Evolutionary conservation across 2,113 vertebrate genomes (phyloP), one percentile per base, ranked within the genome.

Genomic region (Toxotes chatareus): DNA sequence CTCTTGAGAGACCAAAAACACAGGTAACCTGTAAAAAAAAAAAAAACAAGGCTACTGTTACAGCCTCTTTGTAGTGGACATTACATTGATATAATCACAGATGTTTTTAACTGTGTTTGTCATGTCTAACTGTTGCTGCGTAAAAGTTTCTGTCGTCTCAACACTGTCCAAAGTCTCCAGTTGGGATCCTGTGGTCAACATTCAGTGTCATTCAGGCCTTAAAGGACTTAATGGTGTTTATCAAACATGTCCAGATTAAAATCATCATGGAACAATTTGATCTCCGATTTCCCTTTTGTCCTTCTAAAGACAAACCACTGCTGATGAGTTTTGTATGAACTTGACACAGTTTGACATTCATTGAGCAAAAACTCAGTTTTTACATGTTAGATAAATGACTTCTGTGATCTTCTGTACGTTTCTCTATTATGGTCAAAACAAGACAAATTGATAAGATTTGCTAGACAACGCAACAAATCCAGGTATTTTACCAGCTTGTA

Each of bases 211-310:
- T 76, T 82, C 34, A 65, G 69, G 79, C 64, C 60, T 88, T 74
- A 59, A 78, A 76, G 59, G 36, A 83, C 66, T 57, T 64, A 4
- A 79, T 40, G 66, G 55, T 71, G 63, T 82, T 82, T 61, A 65
- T 76, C 63, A 46, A 36, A 83, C 32, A 19, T 78, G 70, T 81
- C 64, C 70, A 68, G 10, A 89, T 91, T 86, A 90, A 92, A 88
- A 66, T 81, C 8, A 73, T 76, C 1, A 5, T 65, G 0, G 2
- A 64, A 77, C 36, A 21, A 31, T 56, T 51, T 62, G 13, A 40
- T 21, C 14, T 62, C 46, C 21, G 1, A 8, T 17, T 73, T 72
- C 75, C 6, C 5, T 66, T 74, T 70, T 73, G 4, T 80, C 34
- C 4, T 12, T 71, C 1, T 53, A 3, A 27, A 60, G 27, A 62